Percentiles rank a stretch among this genome's conserved stretches.
phyloP scores from a whole-genome alignment of 2,797 vertebrate genomes.

The Pipistrellus pygmaeus region DNA sequence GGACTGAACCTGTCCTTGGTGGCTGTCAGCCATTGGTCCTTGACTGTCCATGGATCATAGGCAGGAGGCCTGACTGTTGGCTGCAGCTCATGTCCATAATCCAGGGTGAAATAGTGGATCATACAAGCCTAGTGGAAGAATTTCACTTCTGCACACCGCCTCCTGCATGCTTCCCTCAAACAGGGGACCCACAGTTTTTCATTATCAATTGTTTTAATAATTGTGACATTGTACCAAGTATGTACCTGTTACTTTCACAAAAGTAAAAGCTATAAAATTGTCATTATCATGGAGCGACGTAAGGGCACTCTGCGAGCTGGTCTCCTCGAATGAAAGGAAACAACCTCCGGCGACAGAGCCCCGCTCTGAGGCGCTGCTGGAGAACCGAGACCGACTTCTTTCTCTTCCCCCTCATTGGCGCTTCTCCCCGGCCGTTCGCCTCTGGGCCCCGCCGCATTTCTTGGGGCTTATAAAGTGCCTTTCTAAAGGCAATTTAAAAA shows the following conservation, averaged over 20 bases:
- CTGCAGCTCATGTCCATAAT: too few species aligned
- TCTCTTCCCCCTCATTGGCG: slow-evolving; percentile 76
- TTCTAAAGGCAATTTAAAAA: slow-evolving; percentile 85
- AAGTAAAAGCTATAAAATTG: background rate
- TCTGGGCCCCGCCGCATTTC: slow-evolving; percentile 77
- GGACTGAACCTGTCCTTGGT: too few species aligned
- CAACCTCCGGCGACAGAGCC: slow-evolving; percentile 82
- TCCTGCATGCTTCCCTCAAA: too few species aligned
- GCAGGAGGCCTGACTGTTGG: too few species aligned
- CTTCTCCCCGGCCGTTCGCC: slow-evolving; percentile 59
- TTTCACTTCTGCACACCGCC: too few species aligned
- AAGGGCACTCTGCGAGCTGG: slow-evolving; percentile 82
- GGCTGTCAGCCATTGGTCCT: too few species aligned
- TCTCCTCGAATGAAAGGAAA: slow-evolving; percentile 89
- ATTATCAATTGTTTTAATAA: background rate
- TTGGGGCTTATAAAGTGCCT: slow-evolving; percentile 84
- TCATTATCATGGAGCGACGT: slow-evolving; percentile 73
- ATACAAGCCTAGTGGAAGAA: too few species aligned
- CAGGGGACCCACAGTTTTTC: background rate
- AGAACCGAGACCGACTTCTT: slow-evolving; percentile 76
- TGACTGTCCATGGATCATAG: too few species aligned
- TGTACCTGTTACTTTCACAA: background rate
- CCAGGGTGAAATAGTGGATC: too few species aligned
- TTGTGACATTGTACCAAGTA: background rate
- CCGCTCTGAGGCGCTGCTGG: slow-evolving; percentile 76